Conservation (phyloP, 2,113 vertebrate species). For the Anhinga anhinga region DNA sequence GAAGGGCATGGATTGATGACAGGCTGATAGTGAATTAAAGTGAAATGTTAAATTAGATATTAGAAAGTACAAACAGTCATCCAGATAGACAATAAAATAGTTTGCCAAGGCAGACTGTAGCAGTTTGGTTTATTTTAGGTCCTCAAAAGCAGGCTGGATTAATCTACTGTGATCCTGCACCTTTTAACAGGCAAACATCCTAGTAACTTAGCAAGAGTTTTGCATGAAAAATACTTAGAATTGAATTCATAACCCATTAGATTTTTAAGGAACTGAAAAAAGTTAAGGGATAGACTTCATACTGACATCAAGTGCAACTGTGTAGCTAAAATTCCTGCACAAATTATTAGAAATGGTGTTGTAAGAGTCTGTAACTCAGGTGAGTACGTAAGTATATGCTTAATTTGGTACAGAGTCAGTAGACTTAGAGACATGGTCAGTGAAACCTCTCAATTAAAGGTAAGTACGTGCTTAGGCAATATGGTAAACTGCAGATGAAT, state of each 20-base stretch:
- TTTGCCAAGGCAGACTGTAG: background rate
- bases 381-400: background rate
- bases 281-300: background rate
- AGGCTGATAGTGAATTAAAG: background rate
- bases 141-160: constrained; percentile 5
- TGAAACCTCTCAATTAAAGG: background rate
- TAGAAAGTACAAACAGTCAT: background rate
- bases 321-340: background rate
- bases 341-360: background rate
- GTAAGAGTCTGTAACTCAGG: background rate
- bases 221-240: background rate
- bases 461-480: background rate
- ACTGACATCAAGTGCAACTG: background rate
- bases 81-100: background rate
- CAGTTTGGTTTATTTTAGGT: background rate
- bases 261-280: background rate
- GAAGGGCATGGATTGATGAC: background rate
- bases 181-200: background rate
- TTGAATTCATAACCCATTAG: too few relatives aligned
- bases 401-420: background rate
- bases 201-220: background rate
- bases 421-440: background rate
- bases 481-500: background rate
- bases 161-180: background rate
- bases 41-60: constrained; percentile 8